Evolutionary conservation across 2,888 invertebrate genomes (phyloP).

Genomic region (Apeira syringaria): DNA sequence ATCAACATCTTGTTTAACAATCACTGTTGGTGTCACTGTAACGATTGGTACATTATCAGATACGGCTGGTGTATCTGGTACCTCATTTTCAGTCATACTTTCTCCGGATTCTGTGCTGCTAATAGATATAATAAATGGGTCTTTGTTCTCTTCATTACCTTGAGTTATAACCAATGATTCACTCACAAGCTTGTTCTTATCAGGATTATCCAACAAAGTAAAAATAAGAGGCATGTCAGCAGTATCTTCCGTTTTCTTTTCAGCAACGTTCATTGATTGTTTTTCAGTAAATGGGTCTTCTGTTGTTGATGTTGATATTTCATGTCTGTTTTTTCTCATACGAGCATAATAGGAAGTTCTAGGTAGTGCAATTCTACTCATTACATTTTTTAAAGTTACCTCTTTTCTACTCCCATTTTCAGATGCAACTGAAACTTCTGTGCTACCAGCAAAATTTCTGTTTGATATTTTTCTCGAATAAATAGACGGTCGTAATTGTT

Average conservation of each 20-base stretch:
- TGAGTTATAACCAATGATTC: slow-evolving; percentile 27
- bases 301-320: slow-evolving; percentile 32
- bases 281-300: slow-evolving; percentile 33
- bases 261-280: slow-evolving; percentile 24
- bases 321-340: slow-evolving; percentile 46
- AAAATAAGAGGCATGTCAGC: slow-evolving; percentile 63
- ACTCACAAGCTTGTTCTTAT: slow-evolving; percentile 34
- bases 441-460: slow-evolving; percentile 38
- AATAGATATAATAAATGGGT: slow-evolving; percentile 60
- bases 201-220: slow-evolving; percentile 52
- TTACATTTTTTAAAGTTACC: slow-evolving; percentile 27
- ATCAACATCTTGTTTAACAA: slow-evolving; percentile 38
- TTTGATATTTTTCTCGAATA: slow-evolving; percentile 54
- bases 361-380: slow-evolving; percentile 49
- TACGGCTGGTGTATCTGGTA: slow-evolving; percentile 46
- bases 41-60: slow-evolving; percentile 47
- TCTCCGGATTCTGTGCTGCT: slow-evolving; percentile 67
- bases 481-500: slow-evolving; percentile 52
- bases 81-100: slow-evolving; percentile 51
- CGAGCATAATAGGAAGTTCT: slow-evolving; percentile 68
- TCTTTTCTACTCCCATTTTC: slow-evolving; percentile 34
- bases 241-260: slow-evolving; percentile 51
- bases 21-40: slow-evolving; percentile 41
- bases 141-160: slow-evolving; percentile 40
- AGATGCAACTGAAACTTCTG: slow-evolving; percentile 37